Conservation (phyloP, 2,888 invertebrate genomes). For the Portevinia maculata region DNA sequence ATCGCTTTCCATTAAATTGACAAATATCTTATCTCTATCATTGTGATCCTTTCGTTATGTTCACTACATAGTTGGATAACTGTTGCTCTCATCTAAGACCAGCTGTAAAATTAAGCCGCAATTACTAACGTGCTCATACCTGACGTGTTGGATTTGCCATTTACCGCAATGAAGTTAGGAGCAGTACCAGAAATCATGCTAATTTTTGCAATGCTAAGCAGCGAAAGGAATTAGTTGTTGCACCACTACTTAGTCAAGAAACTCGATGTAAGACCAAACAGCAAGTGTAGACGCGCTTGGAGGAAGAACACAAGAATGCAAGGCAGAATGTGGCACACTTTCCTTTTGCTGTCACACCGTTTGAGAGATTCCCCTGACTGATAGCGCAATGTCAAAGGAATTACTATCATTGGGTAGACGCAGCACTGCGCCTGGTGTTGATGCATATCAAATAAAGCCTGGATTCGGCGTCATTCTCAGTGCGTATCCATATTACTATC, state of each 20-base stretch:
- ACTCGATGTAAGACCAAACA: slow-evolving; percentile 34
- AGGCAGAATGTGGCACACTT: slow-evolving; percentile 71
- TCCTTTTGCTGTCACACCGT: slow-evolving; percentile 69
- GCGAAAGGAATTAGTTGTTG: slow-evolving; percentile 25
- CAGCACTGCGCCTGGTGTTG: slow-evolving; percentile 59
- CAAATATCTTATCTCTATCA: slow-evolving; percentile 12
- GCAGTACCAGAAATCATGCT: slow-evolving; percentile 8
- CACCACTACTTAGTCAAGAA: slow-evolving; percentile 27
- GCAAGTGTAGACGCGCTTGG: slow-evolving; percentile 32
- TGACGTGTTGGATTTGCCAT: not conserved
- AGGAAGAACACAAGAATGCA: slow-evolving; percentile 21
- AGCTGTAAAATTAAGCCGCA: slow-evolving; percentile 25
- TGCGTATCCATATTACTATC: not conserved
- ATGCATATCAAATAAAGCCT: slow-evolving; percentile 45
- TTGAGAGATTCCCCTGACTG: slow-evolving; percentile 56
- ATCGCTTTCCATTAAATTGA: slow-evolving; percentile 5
- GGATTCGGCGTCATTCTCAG: slow-evolving; percentile 21
- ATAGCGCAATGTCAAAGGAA: slow-evolving; percentile 55
- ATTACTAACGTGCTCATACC: not conserved
- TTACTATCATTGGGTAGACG: slow-evolving; percentile 24
- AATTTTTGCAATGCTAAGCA: slow-evolving; percentile 26
- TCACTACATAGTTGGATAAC: slow-evolving; percentile 33
- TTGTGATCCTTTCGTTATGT: not conserved
- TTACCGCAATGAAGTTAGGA: slow-evolving; percentile 3
- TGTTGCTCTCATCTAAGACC: slow-evolving; percentile 38